Conservation (phyloP, 2,113 vertebrate genomes). For the Nycticryphes semicollaris region DNA sequence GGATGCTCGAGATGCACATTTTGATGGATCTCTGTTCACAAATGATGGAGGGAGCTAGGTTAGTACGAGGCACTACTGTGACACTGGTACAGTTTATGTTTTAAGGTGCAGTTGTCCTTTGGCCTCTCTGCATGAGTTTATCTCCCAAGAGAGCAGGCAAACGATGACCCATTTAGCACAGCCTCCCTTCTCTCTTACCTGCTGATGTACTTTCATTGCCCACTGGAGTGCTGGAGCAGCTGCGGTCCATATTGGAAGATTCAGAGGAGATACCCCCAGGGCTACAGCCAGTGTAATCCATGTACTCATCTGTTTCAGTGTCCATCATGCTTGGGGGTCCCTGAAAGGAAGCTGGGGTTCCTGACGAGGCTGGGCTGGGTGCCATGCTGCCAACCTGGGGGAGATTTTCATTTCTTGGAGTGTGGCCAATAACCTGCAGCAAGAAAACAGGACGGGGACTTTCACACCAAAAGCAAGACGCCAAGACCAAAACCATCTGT, state of each 20-base stretch:
- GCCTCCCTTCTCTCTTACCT: slow-evolving; percentile 75
- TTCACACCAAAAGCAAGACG: slow-evolving; percentile 11
- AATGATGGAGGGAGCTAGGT: background rate
- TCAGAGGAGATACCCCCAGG: slow-evolving; percentile 92
- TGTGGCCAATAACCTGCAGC: slow-evolving; percentile 73
- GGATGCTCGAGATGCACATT: background rate
- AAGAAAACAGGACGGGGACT: background rate
- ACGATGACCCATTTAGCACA: background rate
- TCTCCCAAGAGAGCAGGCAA: background rate
- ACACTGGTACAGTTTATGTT: background rate
- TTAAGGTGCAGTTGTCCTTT: background rate
- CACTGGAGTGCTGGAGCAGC: slow-evolving; percentile 96
- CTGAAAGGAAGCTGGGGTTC: slow-evolving; percentile 77
- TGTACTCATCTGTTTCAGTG: slow-evolving; percentile 91
- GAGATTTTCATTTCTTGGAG: slow-evolving; percentile 75
- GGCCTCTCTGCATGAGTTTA: background rate
- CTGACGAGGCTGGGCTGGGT: slow-evolving; percentile 73
- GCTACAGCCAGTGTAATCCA: slow-evolving; percentile 92
- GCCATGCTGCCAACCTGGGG: slow-evolving; percentile 72
- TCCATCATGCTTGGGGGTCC: slow-evolving; percentile 77
- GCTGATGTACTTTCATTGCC: slow-evolving; percentile 92
- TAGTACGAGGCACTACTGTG: background rate
- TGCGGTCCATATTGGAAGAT: slow-evolving; percentile 96
- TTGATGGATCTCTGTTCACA: background rate
- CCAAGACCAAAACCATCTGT: slow-evolving; percentile 42